phyloP scores from a whole-genome alignment of 2,888 invertebrate genomes.

The Ypsolopha scabrella region DNA sequence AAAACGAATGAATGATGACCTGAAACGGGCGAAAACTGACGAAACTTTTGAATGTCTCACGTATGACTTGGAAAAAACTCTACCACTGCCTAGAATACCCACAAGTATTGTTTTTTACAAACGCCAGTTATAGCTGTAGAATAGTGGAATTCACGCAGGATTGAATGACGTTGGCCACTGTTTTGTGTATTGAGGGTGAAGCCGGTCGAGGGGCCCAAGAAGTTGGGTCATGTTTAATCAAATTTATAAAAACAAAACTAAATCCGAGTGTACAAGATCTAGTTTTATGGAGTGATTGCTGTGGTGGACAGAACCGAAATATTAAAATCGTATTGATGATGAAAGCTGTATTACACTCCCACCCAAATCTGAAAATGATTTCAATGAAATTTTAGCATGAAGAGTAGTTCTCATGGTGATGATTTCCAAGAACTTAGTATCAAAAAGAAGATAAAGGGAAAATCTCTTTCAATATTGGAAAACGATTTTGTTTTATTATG shows the following conservation, averaged over 20 bases:
- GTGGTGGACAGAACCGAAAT: conserved; percentile 13
- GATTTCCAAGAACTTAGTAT: neutral
- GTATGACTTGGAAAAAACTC: conserved; percentile 10
- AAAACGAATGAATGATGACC: neutral
- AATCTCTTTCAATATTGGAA: neutral
- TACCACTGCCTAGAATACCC: no score
- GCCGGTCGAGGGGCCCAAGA: conserved; percentile 11
- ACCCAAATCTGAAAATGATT: no score
- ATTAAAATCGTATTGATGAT: conserved; percentile 12
- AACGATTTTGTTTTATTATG: neutral
- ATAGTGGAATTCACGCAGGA: conserved; percentile 8
- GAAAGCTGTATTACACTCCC: conserved; percentile 5
- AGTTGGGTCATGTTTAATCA: conserved; percentile 11
- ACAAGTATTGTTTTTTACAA: conserved; percentile 10
- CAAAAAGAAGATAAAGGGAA: neutral
- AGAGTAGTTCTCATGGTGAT: neutral
- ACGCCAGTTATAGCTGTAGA: conserved; percentile 11
- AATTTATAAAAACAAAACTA: conserved; percentile 4
- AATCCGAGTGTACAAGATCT: neutral
- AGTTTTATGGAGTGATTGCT: conserved; percentile 10
- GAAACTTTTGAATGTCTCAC: conserved; percentile 2
- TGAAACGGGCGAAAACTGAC: conserved; percentile 5
- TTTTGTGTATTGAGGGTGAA: conserved; percentile 10
- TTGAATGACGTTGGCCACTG: conserved; percentile 6
- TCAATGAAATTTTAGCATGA: no score